Conservation (phyloP, 2,888 invertebrate genomes). For the Heterodera filipjevi region DNA sequence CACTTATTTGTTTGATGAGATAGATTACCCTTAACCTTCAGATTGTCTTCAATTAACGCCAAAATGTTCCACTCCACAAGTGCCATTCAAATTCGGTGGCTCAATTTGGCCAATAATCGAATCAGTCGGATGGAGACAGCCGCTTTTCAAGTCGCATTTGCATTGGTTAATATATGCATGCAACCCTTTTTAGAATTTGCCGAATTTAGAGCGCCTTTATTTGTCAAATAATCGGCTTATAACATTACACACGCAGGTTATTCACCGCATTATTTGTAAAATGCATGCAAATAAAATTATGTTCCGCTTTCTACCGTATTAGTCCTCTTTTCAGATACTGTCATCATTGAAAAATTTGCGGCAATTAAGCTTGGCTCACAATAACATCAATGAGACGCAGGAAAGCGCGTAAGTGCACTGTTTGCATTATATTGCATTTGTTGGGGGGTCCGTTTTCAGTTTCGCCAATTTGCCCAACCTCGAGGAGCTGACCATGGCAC, state of each 20-base stretch:
- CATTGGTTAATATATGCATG: neutral
- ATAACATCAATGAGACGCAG: constrained; percentile 45
- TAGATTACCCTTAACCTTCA: constrained; percentile 31
- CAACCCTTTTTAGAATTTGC: constrained; percentile 39
- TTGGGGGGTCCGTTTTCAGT: neutral
- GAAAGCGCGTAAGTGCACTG: constrained; percentile 28
- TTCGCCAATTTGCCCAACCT: constrained; percentile 43
- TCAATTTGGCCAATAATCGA: constrained; percentile 56
- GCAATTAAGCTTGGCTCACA: constrained; percentile 47
- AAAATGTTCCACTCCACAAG: constrained; percentile 53
- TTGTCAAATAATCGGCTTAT: constrained; percentile 41
- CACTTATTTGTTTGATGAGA: neutral
- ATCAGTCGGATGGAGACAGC: constrained; percentile 45
- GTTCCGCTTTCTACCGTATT: neutral
- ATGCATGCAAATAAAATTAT: too few relatives aligned
- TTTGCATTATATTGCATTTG: neutral
- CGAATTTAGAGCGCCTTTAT: constrained; percentile 39
- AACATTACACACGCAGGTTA: constrained; percentile 36
- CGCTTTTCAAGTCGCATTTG: constrained; percentile 3
- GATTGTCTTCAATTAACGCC: constrained; percentile 47
- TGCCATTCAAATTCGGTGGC: constrained; percentile 46
- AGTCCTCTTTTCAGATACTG: constrained; percentile 18
- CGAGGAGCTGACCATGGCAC: constrained; percentile 28
- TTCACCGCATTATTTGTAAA: neutral
- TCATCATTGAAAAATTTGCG: constrained; percentile 34